Evolutionary conservation across 2,888 invertebrate species (phyloP).

Genomic region (Drosophila fungiperda): DNA sequence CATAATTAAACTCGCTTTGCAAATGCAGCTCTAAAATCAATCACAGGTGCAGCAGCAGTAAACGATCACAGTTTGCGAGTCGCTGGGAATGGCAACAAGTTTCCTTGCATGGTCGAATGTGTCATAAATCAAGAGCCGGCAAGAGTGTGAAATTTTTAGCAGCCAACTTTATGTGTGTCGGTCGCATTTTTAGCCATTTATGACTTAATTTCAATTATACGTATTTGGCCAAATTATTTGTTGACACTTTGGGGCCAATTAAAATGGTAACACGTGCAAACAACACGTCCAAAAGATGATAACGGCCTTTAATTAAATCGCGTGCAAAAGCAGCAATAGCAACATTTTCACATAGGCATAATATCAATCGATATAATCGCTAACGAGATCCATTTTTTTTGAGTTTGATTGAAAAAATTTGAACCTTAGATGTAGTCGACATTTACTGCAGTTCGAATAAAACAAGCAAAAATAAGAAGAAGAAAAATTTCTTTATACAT

Average conservation of each 20-base stretch:
- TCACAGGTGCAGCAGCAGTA: slow-evolving; percentile 68
- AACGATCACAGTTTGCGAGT: slow-evolving; percentile 45
- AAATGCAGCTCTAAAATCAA: slow-evolving; percentile 57
- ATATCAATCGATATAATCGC: background rate
- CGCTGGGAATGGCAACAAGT: slow-evolving; percentile 64
- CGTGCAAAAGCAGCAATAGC: background rate
- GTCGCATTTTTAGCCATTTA: slow-evolving; percentile 76
- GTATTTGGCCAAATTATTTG: slow-evolving; percentile 78
- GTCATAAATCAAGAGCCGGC: slow-evolving; percentile 74
- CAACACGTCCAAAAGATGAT: slow-evolving; percentile 32
- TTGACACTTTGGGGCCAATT: slow-evolving; percentile 73
- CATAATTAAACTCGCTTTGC: slow-evolving; percentile 47
- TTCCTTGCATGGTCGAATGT: slow-evolving; percentile 58
- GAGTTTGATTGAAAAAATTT: background rate
- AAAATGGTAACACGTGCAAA: slow-evolving; percentile 78
- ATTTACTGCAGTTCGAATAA: background rate
- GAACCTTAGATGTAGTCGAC: background rate
- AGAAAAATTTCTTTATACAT: background rate
- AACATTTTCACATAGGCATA: background rate
- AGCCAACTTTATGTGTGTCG: slow-evolving; percentile 56
- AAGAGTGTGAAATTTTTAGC: slow-evolving; percentile 75
- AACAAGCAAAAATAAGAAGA: background rate
- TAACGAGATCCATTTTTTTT: background rate
- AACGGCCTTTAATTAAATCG: slow-evolving; percentile 27
- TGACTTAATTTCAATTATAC: slow-evolving; percentile 80